Evolutionary conservation across 2,113 vertebrate species (phyloP), one percentile per base, ranked within the genome.

Genomic region (Aldabrachelys gigantea): DNA sequence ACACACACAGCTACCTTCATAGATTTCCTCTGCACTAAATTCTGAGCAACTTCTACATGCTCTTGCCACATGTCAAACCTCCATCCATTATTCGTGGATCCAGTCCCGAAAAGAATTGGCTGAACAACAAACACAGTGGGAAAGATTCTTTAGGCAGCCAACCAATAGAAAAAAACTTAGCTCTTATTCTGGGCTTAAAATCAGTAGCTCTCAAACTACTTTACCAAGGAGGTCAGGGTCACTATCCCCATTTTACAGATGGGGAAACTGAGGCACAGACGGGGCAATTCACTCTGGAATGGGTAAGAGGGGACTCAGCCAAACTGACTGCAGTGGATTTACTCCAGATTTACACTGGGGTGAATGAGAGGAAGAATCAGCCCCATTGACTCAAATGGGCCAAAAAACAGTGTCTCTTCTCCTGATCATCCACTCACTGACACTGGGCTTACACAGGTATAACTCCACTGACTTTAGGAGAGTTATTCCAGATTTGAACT

Each of bases 71-170:
- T 69, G 7, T 69, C 62, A 35, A 35, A 5, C 13, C 62, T 69
- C 62, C 4, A 4, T 31, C 62, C 7, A n/a, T 69, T 19, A n/a
- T n/a, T n/a, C 4, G 35, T 69, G 62, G 62, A 69, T 35, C 31
- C 7, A n/a, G 62, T 16, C 62, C 16, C 2, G 2, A n/a, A 7
- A n/a, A n/a, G 7, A n/a, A 7, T 5, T 7, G 16, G 62, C 35
- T n/a, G 16, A 69, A 35, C n/a, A 69, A 16, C 62, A n/a, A 31
- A n/a, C 6, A 1, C 16, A 69, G 16, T 4, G 14, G 62, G 8
- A 69, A 8, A n/a, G 31, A 19, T n/a, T 69, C 62, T 69, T 69
- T 21, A 13, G 16, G 31, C 35, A 69, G 31, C 14, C 8, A n/a
- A 69, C 31, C 16, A 69, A 19, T 19, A 14, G 17, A 35, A 19